phyloP scores from a whole-genome alignment of 2,797 vertebrate genomes.

The Trichosurus vulpecula region DNA sequence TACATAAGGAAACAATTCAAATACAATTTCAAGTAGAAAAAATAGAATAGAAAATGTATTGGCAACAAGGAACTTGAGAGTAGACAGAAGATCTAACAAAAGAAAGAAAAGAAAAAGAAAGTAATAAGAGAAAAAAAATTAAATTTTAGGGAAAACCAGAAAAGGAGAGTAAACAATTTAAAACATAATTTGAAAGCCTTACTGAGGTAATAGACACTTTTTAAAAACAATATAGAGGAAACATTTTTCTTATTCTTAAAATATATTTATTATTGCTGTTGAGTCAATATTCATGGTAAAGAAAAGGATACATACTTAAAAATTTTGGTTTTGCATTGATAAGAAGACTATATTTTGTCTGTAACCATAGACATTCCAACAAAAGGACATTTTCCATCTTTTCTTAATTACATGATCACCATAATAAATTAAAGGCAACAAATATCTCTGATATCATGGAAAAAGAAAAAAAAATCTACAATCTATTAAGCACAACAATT shows the following conservation, averaged over 20 bases:
- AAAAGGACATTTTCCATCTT: constrained; percentile 68
- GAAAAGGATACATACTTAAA: constrained; percentile 45
- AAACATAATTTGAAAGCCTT: not conserved
- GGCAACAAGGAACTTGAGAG: not conserved
- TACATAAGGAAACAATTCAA: not conserved
- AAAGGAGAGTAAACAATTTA: not conserved
- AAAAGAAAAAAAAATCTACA: not conserved
- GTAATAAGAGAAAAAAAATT: not conserved
- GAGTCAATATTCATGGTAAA: constrained; percentile 69
- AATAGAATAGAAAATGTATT: not conserved
- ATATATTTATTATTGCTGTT: constrained; percentile 85
- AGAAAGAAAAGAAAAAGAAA: not conserved
- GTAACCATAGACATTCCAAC: constrained; percentile 81
- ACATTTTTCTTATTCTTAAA: constrained; percentile 78
- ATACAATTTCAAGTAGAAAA: not conserved
- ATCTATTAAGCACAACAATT: not conserved
- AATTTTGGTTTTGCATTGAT: constrained; percentile 63
- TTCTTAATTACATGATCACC: constrained; percentile 56
- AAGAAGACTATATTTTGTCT: constrained; percentile 77
- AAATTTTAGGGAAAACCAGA: not conserved
- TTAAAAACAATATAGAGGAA: not conserved
- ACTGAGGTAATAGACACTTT: not conserved
- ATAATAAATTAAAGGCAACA: constrained; percentile 77
- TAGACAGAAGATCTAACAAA: not conserved
- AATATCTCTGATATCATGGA: constrained; percentile 38